phyloP scores from a whole-genome alignment of 2,888 invertebrate species.

The Trachelus tabidus region DNA sequence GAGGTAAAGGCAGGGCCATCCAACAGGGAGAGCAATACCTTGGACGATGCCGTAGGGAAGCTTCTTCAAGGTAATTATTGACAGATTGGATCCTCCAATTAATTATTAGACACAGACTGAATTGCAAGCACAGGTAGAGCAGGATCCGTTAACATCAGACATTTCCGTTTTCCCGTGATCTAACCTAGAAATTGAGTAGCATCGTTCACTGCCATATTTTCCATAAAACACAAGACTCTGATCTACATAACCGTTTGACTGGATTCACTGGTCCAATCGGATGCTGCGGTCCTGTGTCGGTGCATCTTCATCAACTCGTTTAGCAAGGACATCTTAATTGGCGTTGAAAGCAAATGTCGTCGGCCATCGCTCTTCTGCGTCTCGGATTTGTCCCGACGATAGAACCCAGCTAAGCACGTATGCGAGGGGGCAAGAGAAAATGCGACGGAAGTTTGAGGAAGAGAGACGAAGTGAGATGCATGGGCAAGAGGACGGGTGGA shows the following conservation, averaged over 20 bases:
- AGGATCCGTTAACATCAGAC: not conserved
- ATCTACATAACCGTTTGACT: not conserved
- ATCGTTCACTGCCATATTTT: not conserved
- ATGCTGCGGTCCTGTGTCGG: not conserved
- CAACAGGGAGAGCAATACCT: slow-evolving; percentile 38
- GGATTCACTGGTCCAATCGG: not conserved
- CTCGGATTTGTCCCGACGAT: slow-evolving; percentile 51
- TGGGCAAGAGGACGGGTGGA: slow-evolving; percentile 14
- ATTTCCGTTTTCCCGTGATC: not conserved
- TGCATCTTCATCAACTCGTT: slow-evolving; percentile 41
- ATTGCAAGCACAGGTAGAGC: not conserved
- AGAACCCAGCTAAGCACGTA: slow-evolving; percentile 10
- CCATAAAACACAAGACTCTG: not conserved
- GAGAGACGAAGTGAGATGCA: slow-evolving; percentile 16
- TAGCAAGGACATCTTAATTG: slow-evolving; percentile 58
- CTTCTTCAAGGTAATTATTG: slow-evolving; percentile 54
- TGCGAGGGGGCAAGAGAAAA: slow-evolving; percentile 14
- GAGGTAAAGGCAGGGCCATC: slow-evolving; percentile 42
- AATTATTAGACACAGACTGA: not conserved
- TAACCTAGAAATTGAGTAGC: not conserved
- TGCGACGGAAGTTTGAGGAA: slow-evolving; percentile 4
- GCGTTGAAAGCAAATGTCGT: slow-evolving; percentile 54
- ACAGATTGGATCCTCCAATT: not conserved
- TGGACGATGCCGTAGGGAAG: slow-evolving; percentile 62
- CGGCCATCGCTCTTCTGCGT: slow-evolving; percentile 44